Conservation (phyloP, 2,113 vertebrate genomes). For the Poecilia latipinna region DNA sequence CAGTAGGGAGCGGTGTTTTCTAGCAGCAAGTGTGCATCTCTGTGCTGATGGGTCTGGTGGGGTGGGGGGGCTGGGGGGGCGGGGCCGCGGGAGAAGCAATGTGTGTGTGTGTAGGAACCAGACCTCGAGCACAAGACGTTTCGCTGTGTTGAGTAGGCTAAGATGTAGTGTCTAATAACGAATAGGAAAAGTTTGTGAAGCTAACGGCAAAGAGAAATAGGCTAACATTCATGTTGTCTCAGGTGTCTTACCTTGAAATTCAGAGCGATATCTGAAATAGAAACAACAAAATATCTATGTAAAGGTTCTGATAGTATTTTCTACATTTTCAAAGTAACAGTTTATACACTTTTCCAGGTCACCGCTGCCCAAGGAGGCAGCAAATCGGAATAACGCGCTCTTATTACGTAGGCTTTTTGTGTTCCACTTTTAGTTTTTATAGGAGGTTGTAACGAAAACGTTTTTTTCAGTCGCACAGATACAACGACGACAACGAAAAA, state of each 20-base stretch:
- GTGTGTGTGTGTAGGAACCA: slow-evolving; percentile 48
- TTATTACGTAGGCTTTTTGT: slow-evolving; percentile 53
- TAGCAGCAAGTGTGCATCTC: slow-evolving; percentile 48
- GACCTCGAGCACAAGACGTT: slow-evolving; percentile 47
- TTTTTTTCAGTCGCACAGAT: slow-evolving; percentile 43
- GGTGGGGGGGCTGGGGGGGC: background rate
- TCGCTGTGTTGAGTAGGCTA: slow-evolving; percentile 39
- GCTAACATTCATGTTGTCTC: slow-evolving; percentile 75
- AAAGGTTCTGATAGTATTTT: slow-evolving; percentile 74
- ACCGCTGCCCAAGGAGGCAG: slow-evolving; percentile 45
- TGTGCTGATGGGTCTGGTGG: slow-evolving; percentile 25
- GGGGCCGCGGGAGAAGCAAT: background rate
- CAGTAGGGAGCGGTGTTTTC: slow-evolving; percentile 30
- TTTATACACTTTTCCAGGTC: slow-evolving; percentile 71
- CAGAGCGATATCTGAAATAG: slow-evolving; percentile 66
- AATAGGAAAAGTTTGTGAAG: slow-evolving; percentile 58
- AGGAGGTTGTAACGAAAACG: slow-evolving; percentile 45
- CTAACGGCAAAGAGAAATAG: slow-evolving; percentile 66
- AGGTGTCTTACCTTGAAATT: slow-evolving; percentile 77
- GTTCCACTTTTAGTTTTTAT: slow-evolving; percentile 58
- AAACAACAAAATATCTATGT: slow-evolving; percentile 64
- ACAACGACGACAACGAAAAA: background rate
- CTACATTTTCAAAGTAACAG: slow-evolving; percentile 70
- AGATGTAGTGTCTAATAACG: slow-evolving; percentile 56
- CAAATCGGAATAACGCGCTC: slow-evolving; percentile 55